Evolutionary conservation across 2,113 vertebrate genomes (phyloP), one percentile per base, ranked within the genome.

Genomic region (Colius striatus): DNA sequence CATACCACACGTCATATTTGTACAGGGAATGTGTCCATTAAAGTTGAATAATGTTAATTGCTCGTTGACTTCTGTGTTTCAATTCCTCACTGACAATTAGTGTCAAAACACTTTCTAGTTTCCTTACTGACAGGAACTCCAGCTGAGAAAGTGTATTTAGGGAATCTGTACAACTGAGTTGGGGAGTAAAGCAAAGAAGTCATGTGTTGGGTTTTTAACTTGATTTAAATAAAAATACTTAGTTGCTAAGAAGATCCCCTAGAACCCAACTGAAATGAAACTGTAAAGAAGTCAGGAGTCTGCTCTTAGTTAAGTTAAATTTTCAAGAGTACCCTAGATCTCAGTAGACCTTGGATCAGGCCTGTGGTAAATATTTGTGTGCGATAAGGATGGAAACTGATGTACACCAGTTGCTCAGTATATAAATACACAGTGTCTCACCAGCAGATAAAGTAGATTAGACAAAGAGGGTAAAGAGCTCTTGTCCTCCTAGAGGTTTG

Each of bases 331-430:
- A 71, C 43, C 25, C 25, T 3, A 16, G 74, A 79, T 94, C 62
- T 79, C 82, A 73, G 54, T 2, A 95, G 91, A 95, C 95, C 82
- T 96, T 96, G 93, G 81, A 83, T 92, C 71, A 65, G 87, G 78
- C 43, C 87, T 88, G 19, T n/a, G 43, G 92, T 94, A 96, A 97
- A 95, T 94, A 95, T 97, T 97, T 96, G 89, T 73, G 81, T 70
- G 89, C 5, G 90, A 90, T 97, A 96, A 94, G 96, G 78, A 88
- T 73, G 75, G 94, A 87, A 92, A 91, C 84, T 54, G 32, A 87
- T 84, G 75, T 66, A 74, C 94, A 93, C 48, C 81, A 90, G 79
- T 91, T 96, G 86, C 87, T 91, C 50, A 15, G 87, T 94, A 45
- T 72, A 95, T 84, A 95, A 62, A 87, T 63, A 91, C 4, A 94